These are phyloP conservation scores for Drosophila mimetica DNA, from an alignment of 2,888 invertebrate species.

Conservation along the genomic window DNA sequence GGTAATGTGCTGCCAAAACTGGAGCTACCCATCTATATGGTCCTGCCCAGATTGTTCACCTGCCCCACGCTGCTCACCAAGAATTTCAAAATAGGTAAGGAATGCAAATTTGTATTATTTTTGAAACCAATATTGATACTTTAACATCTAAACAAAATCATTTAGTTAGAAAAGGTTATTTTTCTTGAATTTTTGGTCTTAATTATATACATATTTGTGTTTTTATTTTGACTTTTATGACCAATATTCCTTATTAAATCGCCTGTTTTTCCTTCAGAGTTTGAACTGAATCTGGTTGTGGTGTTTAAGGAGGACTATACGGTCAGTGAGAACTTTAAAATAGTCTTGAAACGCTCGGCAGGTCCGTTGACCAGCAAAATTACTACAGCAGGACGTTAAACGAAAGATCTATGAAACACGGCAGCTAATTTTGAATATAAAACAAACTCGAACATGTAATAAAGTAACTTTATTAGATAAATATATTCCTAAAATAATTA, in stretches of 20 bases:
- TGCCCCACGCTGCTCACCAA: constrained; percentile 95
- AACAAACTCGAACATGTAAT: not conserved
- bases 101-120: too few species aligned
- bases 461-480: not conserved
- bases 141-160: too few species aligned
- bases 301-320: constrained; percentile 97
- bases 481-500: not conserved
- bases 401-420: constrained; percentile 7
- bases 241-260: too few species aligned
- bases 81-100: constrained; percentile 96
- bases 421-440: constrained; percentile 11
- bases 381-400: constrained; percentile 56
- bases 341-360: constrained; percentile 73
- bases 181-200: too few species aligned
- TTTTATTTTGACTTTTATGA: too few species aligned
- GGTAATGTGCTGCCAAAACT: constrained; percentile 94
- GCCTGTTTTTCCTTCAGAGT: constrained; percentile 89
- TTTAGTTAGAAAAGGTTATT: too few species aligned
- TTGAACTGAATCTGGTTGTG: constrained; percentile 96
- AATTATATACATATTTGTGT: too few species aligned
- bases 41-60: constrained; percentile 97
- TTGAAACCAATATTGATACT: too few species aligned
- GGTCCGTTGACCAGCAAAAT: constrained; percentile 52
- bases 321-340: constrained; percentile 96
- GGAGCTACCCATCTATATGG: constrained; percentile 96